Evolutionary conservation across 2,888 invertebrate genomes (phyloP).

Genomic region (Tanypteryx hageni): DNA sequence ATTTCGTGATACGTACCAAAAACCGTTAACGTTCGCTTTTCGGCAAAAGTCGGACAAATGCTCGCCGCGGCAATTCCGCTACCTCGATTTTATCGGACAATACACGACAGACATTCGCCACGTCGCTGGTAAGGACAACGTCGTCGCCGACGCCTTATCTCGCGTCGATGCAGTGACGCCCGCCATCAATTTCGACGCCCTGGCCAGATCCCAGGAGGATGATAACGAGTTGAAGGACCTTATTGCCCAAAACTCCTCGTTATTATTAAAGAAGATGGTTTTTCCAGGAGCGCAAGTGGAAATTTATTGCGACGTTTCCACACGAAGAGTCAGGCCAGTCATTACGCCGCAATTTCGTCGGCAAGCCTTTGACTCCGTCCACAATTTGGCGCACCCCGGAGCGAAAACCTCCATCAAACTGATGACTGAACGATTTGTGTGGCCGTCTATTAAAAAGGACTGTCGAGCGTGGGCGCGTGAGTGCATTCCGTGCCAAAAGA

Average conservation of each 20-base stretch:
- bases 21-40: too few relatives aligned
- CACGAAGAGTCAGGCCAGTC: not conserved
- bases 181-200: too few relatives aligned
- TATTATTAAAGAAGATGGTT: not conserved
- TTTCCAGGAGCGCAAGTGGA: not conserved
- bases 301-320: not conserved
- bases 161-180: too few relatives aligned
- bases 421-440: not conserved
- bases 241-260: not conserved
- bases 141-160: conserved; percentile 55
- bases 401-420: not conserved
- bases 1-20: too few relatives aligned
- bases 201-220: not conserved
- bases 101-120: conserved; percentile 63
- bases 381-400: too few relatives aligned
- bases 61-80: too few relatives aligned
- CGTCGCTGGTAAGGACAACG: conserved; percentile 9
- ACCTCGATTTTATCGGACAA: conserved; percentile 47
- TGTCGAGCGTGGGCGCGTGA: not conserved
- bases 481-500: not conserved
- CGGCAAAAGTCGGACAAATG: too few relatives aligned
- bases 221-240: not conserved
- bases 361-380: too few relatives aligned
- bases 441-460: not conserved
- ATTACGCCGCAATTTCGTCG: not conserved